Percentiles rank a stretch among this genome's conserved stretches.
These are phyloP conservation scores for Liasis olivaceus DNA, from an alignment of 2,797 vertebrate genomes.

Conservation along the genomic window DNA sequence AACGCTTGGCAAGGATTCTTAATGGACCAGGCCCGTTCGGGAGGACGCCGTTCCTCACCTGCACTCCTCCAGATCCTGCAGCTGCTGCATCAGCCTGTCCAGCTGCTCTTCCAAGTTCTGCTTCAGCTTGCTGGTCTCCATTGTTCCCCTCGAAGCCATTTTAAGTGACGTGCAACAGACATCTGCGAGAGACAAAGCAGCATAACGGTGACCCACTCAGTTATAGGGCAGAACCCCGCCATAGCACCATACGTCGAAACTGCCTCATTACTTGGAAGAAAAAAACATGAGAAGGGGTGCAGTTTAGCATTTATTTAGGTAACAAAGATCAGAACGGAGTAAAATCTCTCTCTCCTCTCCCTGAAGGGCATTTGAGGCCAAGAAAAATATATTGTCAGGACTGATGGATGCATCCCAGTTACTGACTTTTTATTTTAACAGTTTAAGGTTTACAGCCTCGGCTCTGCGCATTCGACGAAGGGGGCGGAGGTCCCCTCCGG, in stretches of 20 bases:
- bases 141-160: constrained; percentile 96
- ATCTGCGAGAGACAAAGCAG: not conserved
- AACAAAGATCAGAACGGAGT: not conserved
- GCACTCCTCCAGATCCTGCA: constrained; percentile 97
- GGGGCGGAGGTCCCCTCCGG: not conserved
- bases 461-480: not conserved
- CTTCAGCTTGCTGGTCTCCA: constrained; percentile 91
- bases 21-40: not conserved
- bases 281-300: not conserved
- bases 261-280: not conserved
- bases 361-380: not conserved
- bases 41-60: constrained; percentile 75
- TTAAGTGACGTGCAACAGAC: constrained; percentile 43
- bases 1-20: not conserved
- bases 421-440: not conserved
- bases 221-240: not conserved
- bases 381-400: not conserved
- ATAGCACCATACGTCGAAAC: not conserved
- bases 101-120: constrained; percentile 98
- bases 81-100: constrained; percentile 95
- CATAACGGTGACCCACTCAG: not conserved
- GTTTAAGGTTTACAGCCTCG: not conserved
- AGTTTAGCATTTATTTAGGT: not conserved
- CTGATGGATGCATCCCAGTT: not conserved
- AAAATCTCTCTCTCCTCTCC: not conserved